Evolutionary conservation across 2,113 vertebrate species (phyloP), one percentile per base, ranked within the genome.

Genomic region (Crotalus viridis): DNA sequence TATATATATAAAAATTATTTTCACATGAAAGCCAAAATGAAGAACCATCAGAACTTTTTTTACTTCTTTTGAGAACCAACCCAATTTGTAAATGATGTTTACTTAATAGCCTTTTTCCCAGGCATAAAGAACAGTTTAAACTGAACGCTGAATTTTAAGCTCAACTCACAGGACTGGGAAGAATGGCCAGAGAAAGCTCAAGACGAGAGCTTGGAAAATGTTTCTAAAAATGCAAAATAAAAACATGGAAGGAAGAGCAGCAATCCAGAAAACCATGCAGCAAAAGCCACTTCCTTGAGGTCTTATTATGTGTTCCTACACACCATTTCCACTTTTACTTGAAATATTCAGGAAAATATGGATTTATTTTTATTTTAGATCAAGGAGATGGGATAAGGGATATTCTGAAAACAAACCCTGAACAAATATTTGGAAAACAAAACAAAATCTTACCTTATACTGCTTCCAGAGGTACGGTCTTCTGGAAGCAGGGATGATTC

Each of bases 81-180:
- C 94, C 93, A 94, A 93, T 92, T 93, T 96, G 92, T 56, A 95
- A 96, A 96, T 57, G n/a, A 87, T 94, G 39, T 48, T 91, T 96
- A 93, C 85, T 95, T 19, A 95, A 19, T 91, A 91, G 95, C 90
- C 48, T 95, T 48, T 86, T 86, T 96, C 93, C 93, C 90, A 54
- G 95, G 22, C 91, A 89, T 19, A 86, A 10, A 3, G 33, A 90
- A 93, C 19, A 93, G 91, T 94, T 89, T 94, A 96, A 95, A 91
- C 89, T 7, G 90, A 95, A 87, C 19, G 93, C 81, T 10, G 15
- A 1, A 89, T 87, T 51, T 51, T 51, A 51, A 51, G 1, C 69
- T 90, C 93, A 51, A 90, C 52, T 55, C 88, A 59, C 64, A 48
- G 26, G 64, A 28, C 69, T 17, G 92, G 46, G 12, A 54, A 85